Evolutionary conservation across 1,140 invertebrate genomes (phyloP).

Genomic region (Eriocheir sinensis): DNA sequence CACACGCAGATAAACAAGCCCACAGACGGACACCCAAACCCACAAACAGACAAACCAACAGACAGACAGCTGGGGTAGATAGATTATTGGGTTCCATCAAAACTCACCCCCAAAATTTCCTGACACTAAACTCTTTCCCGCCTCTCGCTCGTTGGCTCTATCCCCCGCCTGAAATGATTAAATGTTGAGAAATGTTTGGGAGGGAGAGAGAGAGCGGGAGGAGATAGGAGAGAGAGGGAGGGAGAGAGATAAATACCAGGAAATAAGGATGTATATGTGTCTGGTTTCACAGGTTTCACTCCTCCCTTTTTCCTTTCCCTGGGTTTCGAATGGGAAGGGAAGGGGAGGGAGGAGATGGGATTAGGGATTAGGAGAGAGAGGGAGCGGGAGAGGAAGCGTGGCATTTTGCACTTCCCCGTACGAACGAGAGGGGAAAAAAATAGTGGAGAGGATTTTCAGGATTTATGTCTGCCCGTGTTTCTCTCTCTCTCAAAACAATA

Average conservation of each 20-base stretch:
- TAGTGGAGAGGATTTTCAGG: constrained; percentile 10
- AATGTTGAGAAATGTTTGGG: background rate
- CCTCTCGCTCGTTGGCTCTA: background rate
- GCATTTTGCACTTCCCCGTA: background rate
- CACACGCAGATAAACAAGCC: background rate
- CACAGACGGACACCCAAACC: too few species aligned
- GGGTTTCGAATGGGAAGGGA: background rate
- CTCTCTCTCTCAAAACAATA: background rate
- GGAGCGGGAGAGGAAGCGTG: background rate
- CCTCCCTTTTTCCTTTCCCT: too few species aligned
- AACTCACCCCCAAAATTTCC: background rate
- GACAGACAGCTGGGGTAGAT: too few species aligned
- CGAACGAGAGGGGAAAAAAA: background rate
- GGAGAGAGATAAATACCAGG: background rate
- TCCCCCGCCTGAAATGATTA: background rate
- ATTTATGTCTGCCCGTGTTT: background rate
- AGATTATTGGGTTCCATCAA: too few species aligned
- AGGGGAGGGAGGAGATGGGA: background rate
- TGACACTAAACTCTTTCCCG: background rate
- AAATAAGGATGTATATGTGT: background rate
- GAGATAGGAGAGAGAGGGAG: background rate
- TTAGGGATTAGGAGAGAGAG: background rate
- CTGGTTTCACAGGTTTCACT: too few species aligned
- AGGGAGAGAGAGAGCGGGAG: too few species aligned
- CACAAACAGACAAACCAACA: too few species aligned